phyloP scores from a whole-genome alignment of 2,113 vertebrate genomes.

The Heloderma charlesbogerti region DNA sequence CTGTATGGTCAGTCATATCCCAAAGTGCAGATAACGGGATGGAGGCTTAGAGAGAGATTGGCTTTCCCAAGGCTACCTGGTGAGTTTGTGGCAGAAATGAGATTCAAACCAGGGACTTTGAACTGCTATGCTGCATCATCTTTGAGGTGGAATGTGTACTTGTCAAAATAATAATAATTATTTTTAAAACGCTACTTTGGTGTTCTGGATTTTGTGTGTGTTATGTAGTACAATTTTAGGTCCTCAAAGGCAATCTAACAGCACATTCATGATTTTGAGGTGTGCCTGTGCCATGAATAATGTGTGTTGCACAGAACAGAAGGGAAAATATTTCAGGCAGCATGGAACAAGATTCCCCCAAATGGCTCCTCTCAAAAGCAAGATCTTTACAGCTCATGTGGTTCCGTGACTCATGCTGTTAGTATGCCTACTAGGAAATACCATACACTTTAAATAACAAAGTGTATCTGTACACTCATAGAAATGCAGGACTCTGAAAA shows the following conservation, averaged over 20 bases:
- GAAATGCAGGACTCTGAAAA: background rate
- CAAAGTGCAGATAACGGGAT: no score
- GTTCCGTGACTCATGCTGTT: background rate
- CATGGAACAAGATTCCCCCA: background rate
- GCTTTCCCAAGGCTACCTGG: background rate
- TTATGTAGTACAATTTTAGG: background rate
- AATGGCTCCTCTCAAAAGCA: rapidly evolving
- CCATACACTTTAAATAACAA: background rate
- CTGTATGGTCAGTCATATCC: no score
- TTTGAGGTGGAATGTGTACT: background rate
- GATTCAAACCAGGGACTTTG: no score
- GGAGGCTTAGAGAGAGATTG: background rate
- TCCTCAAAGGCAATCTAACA: background rate
- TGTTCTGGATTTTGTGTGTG: background rate
- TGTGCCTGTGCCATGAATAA: background rate
- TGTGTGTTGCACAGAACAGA: background rate
- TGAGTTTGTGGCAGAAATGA: background rate
- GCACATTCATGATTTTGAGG: background rate
- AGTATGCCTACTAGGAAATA: background rate
- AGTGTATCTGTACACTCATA: background rate
- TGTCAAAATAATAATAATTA: background rate
- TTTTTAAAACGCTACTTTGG: background rate
- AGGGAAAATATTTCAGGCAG: rapidly evolving
- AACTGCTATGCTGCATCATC: no score
- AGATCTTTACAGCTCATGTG: background rate